A percentile compares a stretch with the other conserved stretches of the same genome.
Conservation (phyloP, 1,140 invertebrate species). For the Micrasema longulum region DNA sequence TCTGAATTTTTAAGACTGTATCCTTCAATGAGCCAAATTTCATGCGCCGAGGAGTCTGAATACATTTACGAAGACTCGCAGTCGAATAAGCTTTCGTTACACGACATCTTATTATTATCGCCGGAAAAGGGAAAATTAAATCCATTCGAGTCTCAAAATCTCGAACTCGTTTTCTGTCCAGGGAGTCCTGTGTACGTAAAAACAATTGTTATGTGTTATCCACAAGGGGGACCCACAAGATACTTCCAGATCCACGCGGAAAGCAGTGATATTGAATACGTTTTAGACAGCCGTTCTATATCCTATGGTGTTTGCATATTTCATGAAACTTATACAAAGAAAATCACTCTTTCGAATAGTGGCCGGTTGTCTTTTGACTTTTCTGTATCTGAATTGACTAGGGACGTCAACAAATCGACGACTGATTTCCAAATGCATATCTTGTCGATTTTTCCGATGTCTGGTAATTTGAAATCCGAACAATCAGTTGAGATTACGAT, state of each 20-base stretch:
- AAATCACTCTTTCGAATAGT: background rate
- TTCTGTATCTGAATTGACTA: background rate
- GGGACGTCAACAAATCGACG: background rate
- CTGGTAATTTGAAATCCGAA: slow-evolving; percentile 10
- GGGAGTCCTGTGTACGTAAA: slow-evolving; percentile 3
- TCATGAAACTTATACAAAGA: slow-evolving; percentile 7
- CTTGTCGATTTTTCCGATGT: slow-evolving; percentile 1
- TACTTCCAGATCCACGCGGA: slow-evolving; percentile 21
- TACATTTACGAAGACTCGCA: background rate
- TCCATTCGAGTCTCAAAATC: slow-evolving; percentile 22
- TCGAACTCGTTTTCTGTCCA: slow-evolving; percentile 4
- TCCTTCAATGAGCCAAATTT: background rate
- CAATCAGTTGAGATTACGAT: slow-evolving; percentile 1
- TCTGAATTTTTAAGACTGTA: slow-evolving; percentile 9
- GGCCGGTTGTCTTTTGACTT: slow-evolving; percentile 26
- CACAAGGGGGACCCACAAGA: slow-evolving; percentile 16
- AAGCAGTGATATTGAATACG: slow-evolving; percentile 14
- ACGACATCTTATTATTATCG: background rate
- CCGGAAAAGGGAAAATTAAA: slow-evolving; percentile 21
- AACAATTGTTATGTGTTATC: slow-evolving; percentile 23
- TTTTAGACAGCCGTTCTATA: background rate
- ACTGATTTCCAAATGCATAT: background rate
- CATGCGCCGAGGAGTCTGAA: slow-evolving; percentile 1
- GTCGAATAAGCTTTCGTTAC: slow-evolving; percentile 9
- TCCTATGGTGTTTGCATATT: slow-evolving; percentile 18